Conservation (phyloP, 2,888 invertebrate species). For the Hydropsyche betteni region DNA sequence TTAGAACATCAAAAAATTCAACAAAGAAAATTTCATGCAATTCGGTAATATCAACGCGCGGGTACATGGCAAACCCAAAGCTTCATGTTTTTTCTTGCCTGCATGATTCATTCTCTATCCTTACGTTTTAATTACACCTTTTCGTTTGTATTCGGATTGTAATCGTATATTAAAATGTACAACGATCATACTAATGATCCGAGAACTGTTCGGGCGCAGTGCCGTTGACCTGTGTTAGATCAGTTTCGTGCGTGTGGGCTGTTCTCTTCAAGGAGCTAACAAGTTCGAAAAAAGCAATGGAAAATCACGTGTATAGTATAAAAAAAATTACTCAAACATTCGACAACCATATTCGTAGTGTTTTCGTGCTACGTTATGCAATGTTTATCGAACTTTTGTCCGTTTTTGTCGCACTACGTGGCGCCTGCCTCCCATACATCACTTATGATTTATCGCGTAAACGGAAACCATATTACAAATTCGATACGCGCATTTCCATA, state of each 20-base stretch:
- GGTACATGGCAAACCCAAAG: not conserved
- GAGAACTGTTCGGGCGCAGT: constrained; percentile 22
- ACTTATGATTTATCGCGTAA: constrained; percentile 14
- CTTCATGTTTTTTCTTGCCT: too few species aligned
- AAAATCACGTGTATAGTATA: not conserved
- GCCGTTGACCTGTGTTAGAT: constrained; percentile 40
- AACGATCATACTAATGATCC: constrained; percentile 13
- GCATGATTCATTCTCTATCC: too few species aligned
- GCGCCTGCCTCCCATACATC: not conserved
- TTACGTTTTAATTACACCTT: too few species aligned
- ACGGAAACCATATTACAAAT: constrained; percentile 2
- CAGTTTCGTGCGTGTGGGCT: constrained; percentile 32
- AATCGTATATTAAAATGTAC: not conserved
- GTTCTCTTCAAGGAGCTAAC: constrained; percentile 16
- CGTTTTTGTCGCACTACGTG: not conserved
- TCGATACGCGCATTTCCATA: not conserved
- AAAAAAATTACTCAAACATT: constrained; percentile 17
- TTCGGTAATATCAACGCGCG: constrained; percentile 19
- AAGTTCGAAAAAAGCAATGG: constrained; percentile 8
- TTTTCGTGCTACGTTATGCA: constrained; percentile 9
- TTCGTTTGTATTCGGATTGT: too few species aligned
- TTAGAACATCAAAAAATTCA: too few species aligned
- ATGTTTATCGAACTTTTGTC: constrained; percentile 22
- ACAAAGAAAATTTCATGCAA: not conserved
- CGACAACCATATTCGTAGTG: constrained; percentile 20